Evolutionary conservation across 1,140 invertebrate species (phyloP).

Genomic region (Drosophila ambigua): DNA sequence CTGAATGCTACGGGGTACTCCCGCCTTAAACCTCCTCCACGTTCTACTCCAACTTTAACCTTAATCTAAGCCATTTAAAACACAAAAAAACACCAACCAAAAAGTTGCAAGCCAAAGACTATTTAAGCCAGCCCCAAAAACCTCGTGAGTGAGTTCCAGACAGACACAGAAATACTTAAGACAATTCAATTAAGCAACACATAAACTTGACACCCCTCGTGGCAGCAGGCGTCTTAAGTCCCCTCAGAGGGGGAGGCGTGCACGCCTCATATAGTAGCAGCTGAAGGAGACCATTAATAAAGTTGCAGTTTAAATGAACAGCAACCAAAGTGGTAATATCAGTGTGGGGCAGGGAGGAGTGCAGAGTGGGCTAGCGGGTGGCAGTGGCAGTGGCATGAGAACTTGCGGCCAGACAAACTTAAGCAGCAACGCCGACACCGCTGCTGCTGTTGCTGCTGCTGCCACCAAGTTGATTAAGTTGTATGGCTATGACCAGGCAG

Average conservation of each 20-base stretch:
- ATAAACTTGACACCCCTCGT: constrained; percentile 65
- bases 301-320: constrained; percentile 76
- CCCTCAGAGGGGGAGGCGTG: background rate
- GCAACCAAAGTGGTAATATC: constrained; percentile 30
- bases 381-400: constrained; percentile 1
- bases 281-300: constrained; percentile 61
- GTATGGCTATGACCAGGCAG: constrained; percentile 44
- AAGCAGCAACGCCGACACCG: constrained; percentile 49
- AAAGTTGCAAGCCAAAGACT: background rate
- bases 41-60: constrained; percentile 14
- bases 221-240: constrained; percentile 30
- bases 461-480: constrained; percentile 70
- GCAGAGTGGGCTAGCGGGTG: background rate
- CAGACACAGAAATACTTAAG: constrained; percentile 49
- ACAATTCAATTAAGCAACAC: constrained; percentile 76
- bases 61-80: constrained; percentile 1
- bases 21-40: background rate
- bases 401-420: constrained; percentile 67
- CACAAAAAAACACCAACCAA: constrained; percentile 2
- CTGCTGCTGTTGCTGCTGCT: background rate
- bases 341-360: background rate
- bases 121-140: constrained; percentile 34
- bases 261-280: constrained; percentile 19
- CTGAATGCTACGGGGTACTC: background rate
- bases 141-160: constrained; percentile 29